phyloP scores from a whole-genome alignment of 2,113 vertebrate genomes.

The Lepisosteus oculatus region DNA sequence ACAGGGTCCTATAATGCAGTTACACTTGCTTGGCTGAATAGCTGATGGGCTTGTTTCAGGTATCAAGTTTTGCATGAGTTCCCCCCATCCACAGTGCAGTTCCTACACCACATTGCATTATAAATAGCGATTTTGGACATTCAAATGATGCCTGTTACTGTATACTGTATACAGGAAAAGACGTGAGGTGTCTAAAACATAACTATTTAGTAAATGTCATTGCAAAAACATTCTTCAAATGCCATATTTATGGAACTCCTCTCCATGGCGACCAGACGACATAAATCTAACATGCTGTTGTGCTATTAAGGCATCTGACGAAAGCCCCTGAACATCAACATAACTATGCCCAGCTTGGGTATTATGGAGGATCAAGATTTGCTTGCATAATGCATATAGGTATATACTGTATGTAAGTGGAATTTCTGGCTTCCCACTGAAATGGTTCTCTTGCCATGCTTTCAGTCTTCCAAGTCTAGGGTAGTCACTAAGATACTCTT shows the following conservation, averaged over 20 bases:
- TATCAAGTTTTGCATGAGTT: too few species aligned
- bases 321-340: conserved; percentile 23
- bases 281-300: too few species aligned
- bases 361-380: conserved; percentile 22
- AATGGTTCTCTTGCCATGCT: conserved; percentile 35
- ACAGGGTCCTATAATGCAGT: too few species aligned
- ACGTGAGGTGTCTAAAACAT: too few species aligned
- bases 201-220: too few species aligned
- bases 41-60: too few species aligned
- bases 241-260: too few species aligned
- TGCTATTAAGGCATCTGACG: conserved; percentile 15
- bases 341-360: conserved; percentile 33
- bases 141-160: background rate
- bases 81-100: background rate
- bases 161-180: too few species aligned
- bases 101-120: background rate
- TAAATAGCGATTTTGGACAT: background rate
- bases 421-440: conserved; percentile 51
- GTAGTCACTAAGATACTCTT: conserved; percentile 47
- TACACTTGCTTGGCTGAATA: too few species aligned
- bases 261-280: too few species aligned
- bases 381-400: conserved; percentile 47
- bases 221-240: too few species aligned
- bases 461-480: conserved; percentile 43
- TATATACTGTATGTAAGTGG: conserved; percentile 50